Conservation (phyloP, 2,113 vertebrate species). For the Platysteira castanea region DNA sequence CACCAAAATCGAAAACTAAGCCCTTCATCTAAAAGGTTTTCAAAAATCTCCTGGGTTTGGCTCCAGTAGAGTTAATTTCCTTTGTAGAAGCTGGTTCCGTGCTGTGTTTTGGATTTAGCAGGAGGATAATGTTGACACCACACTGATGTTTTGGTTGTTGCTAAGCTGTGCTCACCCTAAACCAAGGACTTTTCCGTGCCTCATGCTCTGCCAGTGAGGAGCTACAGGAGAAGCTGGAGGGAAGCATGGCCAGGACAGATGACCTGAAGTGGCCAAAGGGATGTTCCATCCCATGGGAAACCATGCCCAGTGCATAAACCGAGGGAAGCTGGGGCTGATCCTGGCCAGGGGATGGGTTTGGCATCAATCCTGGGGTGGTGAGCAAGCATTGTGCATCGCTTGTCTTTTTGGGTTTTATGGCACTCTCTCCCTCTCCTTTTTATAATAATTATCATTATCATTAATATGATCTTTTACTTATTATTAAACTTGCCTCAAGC, state of each 20-base stretch:
- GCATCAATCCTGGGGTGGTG: accelerated
- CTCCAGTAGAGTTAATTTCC: background rate
- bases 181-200: background rate
- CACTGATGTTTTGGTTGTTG: background rate
- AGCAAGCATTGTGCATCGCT: background rate
- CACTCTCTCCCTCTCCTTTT: background rate
- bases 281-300: background rate
- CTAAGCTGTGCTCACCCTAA: background rate
- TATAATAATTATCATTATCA: background rate
- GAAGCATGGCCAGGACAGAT: background rate
- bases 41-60: background rate
- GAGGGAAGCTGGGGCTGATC: background rate
- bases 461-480: background rate
- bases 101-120: background rate
- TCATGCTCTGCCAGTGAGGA: background rate
- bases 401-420: background rate
- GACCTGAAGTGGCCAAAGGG: background rate
- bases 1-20: background rate
- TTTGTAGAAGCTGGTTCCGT: background rate
- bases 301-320: background rate
- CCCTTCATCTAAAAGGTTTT: background rate
- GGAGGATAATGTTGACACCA: background rate
- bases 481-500: background rate
- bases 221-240: background rate
- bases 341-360: background rate